These are phyloP conservation scores for Pterocles gutturalis DNA, from an alignment of 2,113 vertebrate species.

Conservation along the genomic window DNA sequence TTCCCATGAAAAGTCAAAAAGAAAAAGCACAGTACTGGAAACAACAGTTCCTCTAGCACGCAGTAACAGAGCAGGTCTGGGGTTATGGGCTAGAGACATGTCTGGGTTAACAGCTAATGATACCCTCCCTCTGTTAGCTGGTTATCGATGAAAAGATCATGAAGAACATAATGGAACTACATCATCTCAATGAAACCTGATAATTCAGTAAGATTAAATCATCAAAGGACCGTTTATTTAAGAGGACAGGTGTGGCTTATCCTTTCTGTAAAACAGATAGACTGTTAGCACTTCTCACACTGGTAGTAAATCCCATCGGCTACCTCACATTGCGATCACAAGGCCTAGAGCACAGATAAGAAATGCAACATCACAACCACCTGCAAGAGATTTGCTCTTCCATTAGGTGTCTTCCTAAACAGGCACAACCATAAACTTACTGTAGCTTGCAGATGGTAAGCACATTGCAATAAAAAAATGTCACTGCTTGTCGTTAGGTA, in stretches of 20 bases:
- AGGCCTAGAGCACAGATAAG: slow-evolving; percentile 29
- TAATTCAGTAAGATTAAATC: neutral
- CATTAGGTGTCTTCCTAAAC: neutral
- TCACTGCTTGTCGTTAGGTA: slow-evolving; percentile 75
- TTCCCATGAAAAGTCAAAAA: neutral
- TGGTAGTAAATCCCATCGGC: neutral
- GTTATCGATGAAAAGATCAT: slow-evolving; percentile 35
- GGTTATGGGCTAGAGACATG: neutral
- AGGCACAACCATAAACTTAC: slow-evolving; percentile 1
- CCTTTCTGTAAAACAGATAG: slow-evolving; percentile 2
- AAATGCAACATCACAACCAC: neutral
- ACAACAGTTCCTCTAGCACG: neutral
- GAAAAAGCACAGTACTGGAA: neutral
- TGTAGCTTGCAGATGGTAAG: slow-evolving; percentile 18
- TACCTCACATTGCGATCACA: neutral
- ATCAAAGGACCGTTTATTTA: neutral
- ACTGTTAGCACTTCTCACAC: neutral
- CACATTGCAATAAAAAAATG: slow-evolving; percentile 69
- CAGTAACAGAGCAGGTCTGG: neutral
- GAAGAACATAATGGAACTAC: slow-evolving; percentile 46
- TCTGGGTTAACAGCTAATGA: slow-evolving; percentile 40
- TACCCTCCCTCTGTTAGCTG: slow-evolving; percentile 25
- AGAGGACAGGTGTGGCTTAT: neutral
- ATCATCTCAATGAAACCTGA: neutral
- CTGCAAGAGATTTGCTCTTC: neutral